Evolutionary conservation across 35 echinoderm and acorn worm genomes (phyloP).

Genomic region (Hemicentrotus pulcherrimus): DNA sequence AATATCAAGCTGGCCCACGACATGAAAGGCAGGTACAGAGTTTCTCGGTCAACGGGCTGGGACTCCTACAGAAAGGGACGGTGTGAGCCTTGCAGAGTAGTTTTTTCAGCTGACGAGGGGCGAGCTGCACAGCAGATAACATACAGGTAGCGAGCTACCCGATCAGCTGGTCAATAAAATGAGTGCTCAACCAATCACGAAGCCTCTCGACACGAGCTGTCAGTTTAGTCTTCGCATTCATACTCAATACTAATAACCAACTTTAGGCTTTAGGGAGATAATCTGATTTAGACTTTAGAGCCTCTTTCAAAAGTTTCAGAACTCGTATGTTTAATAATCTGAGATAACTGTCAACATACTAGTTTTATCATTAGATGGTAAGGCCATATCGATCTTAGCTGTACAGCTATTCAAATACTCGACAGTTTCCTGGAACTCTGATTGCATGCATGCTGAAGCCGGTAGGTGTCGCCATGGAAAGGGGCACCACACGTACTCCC

Average conservation of each 20-base stretch:
- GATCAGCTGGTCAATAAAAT: constrained; percentile 47
- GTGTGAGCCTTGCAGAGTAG: neutral
- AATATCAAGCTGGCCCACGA: neutral
- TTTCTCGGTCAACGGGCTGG: neutral
- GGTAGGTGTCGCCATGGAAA: too few species aligned
- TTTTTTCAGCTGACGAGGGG: constrained; percentile 30
- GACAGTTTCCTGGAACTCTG: too few species aligned
- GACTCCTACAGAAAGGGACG: neutral
- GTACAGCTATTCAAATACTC: too few species aligned
- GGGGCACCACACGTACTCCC: too few species aligned
- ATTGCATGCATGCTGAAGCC: too few species aligned
- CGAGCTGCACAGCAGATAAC: neutral
- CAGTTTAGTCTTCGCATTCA: neutral
- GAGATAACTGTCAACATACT: too few species aligned
- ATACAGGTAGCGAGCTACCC: neutral
- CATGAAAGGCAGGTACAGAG: neutral
- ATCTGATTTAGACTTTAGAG: too few species aligned
- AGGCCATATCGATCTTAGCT: too few species aligned
- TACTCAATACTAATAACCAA: neutral
- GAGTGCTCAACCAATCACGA: constrained; percentile 35
- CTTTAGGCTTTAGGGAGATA: too few species aligned
- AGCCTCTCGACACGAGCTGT: neutral
- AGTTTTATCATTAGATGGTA: too few species aligned
- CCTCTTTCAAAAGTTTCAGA: too few species aligned
- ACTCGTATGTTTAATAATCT: too few species aligned